Evolutionary conservation across 1,140 invertebrate species (phyloP).

Genomic region (Bombus sylvicola): DNA sequence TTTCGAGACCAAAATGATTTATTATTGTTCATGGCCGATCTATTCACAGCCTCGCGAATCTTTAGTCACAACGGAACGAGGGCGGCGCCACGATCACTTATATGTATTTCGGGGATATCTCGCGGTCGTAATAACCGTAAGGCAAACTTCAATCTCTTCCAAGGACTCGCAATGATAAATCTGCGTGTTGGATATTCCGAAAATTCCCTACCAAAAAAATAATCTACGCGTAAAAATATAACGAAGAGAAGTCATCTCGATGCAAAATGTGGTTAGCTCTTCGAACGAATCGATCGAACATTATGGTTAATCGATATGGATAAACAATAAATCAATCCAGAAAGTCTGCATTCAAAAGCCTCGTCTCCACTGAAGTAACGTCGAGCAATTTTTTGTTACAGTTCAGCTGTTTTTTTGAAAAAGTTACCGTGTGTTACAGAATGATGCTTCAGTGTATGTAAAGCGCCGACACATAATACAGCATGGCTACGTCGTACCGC

Average conservation of each 20-base stretch:
- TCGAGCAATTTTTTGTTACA: too few species aligned
- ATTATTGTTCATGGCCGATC: slow-evolving; percentile 23
- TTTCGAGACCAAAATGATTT: slow-evolving; percentile 17
- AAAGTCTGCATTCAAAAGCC: too few species aligned
- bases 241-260: background rate
- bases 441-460: too few species aligned
- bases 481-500: too few species aligned
- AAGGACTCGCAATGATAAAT: background rate
- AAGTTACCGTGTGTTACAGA: too few species aligned
- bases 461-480: too few species aligned
- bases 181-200: background rate
- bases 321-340: too few species aligned
- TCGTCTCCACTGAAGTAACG: too few species aligned
- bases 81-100: slow-evolving; percentile 2
- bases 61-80: slow-evolving; percentile 6
- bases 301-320: too few species aligned
- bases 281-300: background rate
- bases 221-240: background rate
- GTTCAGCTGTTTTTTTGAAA: too few species aligned
- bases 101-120: slow-evolving; percentile 5
- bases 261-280: background rate
- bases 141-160: background rate
- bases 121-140: background rate
- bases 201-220: background rate
- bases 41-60: background rate